Conservation (phyloP, 2,888 invertebrate genomes). For the Tortricodes alternella region DNA sequence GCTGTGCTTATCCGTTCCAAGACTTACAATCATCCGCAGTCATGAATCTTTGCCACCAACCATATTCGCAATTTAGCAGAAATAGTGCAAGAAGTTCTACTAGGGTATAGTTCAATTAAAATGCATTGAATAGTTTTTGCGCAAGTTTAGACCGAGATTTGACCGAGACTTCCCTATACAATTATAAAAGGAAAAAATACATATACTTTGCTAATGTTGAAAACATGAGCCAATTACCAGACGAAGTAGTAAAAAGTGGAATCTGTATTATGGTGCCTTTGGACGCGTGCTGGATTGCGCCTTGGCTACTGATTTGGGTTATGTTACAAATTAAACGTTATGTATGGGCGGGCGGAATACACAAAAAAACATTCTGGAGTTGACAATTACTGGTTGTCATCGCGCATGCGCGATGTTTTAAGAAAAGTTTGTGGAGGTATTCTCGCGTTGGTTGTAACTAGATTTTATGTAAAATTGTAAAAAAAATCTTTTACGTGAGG, state of each 20-base stretch:
- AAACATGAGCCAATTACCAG: conserved; percentile 28
- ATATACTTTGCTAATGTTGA: conserved; percentile 5
- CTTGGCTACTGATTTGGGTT: conserved; percentile 15
- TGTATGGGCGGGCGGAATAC: conserved; percentile 6
- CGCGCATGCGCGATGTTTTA: neutral
- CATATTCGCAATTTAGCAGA: conserved; percentile 19
- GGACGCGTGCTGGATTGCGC: conserved; percentile 20
- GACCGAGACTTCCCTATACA: neutral
- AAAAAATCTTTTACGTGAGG: no score
- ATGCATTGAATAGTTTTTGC: conserved; percentile 4
- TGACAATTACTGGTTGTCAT: neutral
- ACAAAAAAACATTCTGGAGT: conserved; percentile 1
- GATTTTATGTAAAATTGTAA: no score
- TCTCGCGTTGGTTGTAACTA: neutral
- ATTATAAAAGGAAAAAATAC: conserved; percentile 10
- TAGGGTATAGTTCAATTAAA: neutral
- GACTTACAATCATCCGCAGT: conserved; percentile 3
- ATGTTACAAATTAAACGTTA: conserved; percentile 14
- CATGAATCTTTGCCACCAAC: conserved; percentile 1
- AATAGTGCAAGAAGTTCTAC: neutral
- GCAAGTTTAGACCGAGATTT: neutral
- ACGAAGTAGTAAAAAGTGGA: conserved; percentile 16
- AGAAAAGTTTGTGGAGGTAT: neutral
- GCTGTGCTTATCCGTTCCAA: neutral
- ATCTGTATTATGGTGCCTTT: conserved; percentile 19